Conservation (phyloP, 2,888 invertebrate species). For the Idaea aversata region DNA sequence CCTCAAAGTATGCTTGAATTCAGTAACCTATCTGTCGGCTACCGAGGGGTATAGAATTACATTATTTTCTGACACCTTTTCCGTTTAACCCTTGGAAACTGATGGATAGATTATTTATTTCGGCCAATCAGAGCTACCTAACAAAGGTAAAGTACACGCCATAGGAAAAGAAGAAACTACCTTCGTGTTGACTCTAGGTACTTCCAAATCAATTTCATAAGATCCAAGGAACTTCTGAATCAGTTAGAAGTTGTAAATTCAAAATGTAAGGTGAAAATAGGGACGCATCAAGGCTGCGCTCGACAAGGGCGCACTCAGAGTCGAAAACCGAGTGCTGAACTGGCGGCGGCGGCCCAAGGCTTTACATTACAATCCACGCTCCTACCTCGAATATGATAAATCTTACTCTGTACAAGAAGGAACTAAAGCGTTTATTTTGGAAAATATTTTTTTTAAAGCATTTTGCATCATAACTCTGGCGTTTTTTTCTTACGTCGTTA, state of each 20-base stretch:
- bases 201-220: background rate
- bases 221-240: background rate
- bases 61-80: too few relatives aligned
- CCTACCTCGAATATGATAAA: slow-evolving; percentile 65
- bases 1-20: too few relatives aligned
- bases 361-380: slow-evolving; percentile 70
- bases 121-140: too few relatives aligned
- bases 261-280: background rate
- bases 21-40: too few relatives aligned
- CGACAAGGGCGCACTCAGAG: background rate
- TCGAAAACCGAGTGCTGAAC: background rate
- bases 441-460: too few relatives aligned
- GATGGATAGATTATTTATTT: too few relatives aligned
- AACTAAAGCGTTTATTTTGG: slow-evolving; percentile 26
- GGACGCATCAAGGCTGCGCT: background rate
- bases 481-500: too few relatives aligned
- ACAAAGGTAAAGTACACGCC: background rate
- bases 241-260: background rate
- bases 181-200: background rate
- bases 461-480: too few relatives aligned
- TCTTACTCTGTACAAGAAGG: slow-evolving; percentile 49
- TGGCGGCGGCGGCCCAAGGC: slow-evolving; percentile 34
- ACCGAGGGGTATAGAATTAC: too few relatives aligned
- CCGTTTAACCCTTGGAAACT: too few relatives aligned
- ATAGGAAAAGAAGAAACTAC: background rate